Base-by-base conservation (phyloP, 2,113 vertebrate genomes). In the Ctenodactylus gundi region DNA sequence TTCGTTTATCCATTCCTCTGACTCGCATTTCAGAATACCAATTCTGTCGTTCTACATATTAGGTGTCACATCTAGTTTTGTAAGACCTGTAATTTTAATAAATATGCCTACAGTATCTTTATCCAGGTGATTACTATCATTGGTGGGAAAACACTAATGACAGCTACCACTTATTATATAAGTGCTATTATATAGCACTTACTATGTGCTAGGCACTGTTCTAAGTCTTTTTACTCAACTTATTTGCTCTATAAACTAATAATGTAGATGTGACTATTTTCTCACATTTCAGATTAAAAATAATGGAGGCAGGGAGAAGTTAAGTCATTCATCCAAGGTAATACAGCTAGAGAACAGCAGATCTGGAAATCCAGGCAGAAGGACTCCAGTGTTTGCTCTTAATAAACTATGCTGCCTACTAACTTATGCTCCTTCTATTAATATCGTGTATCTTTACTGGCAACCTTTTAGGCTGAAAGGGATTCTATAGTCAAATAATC, bases 71-170 rank as follows among this genome's bases (percentile, higher is more conserved):
- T 0, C 29, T 36, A 36, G 58, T 75, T 93, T 95, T 93, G 41
- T 53, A 51, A 58, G 64, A 72, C 36, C 27, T 88, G 14, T 68
- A 81, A 70, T 93, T 86, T 44, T 90, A 46, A 13, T 87, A 83
- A 57, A 17, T 49, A 76, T 23, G 49, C 51, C 70, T 68, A 93
- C 60, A 57, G 15, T 68, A 95, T 73, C 57, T 91, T 85, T 93
- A 92, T 36, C 17, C 2, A 41, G 58, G 46, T 67, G 76, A 94
- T 62, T 88, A 82, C 0, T 68, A 27, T 88, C 36, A 51, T 49
- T 49, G 39, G 70, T 55, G 39, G 55, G 9, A 64, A 94, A 94
- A 93, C 81, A 95, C 41, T 68, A 95, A 85, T 83, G 88, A 70
- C 13, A 89, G 62, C 13, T 78, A 83, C 77, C 58, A 34, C 67